A percentile compares a stretch with the other conserved stretches of the same genome.
phyloP scores from a whole-genome alignment of 2,888 invertebrate genomes.

The Agrochola litura region DNA sequence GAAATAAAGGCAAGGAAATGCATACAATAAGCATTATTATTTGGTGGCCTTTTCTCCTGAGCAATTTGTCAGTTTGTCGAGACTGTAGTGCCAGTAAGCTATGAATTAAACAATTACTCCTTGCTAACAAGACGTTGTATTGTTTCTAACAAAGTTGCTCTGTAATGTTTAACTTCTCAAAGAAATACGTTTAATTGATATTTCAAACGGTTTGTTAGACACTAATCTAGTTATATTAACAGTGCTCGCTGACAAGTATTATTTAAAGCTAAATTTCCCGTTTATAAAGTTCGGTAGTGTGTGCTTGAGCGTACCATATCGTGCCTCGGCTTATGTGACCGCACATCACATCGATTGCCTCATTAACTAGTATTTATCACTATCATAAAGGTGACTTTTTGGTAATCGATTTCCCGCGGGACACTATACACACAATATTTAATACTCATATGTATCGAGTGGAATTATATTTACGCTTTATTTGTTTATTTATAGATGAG shows the following conservation, averaged over 20 bases:
- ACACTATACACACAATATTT: conserved; percentile 25
- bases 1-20: conserved; percentile 14
- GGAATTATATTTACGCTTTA: conserved; percentile 13
- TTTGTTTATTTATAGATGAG: conserved; percentile 72
- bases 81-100: conserved; percentile 1
- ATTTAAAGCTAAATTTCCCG: not conserved
- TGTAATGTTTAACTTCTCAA: conserved; percentile 14
- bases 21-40: conserved; percentile 10
- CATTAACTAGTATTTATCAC: conserved; percentile 35
- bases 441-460: not conserved
- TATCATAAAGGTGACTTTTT: conserved; percentile 33
- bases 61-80: conserved; percentile 1
- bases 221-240: not conserved
- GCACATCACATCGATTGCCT: conserved; percentile 38
- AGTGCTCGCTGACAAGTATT: conserved; percentile 1
- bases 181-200: conserved; percentile 10
- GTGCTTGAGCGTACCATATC: conserved; percentile 26
- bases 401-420: conserved; percentile 42
- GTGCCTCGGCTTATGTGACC: conserved; percentile 5
- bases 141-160: not conserved
- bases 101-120: conserved; percentile 10
- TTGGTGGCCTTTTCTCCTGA: not conserved
- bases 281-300: conserved; percentile 9
- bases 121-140: conserved; percentile 1
- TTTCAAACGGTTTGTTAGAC: not conserved